These are phyloP conservation scores for Plecotus auritus DNA, from an alignment of 2,113 vertebrate species.

Conservation along the genomic window DNA sequence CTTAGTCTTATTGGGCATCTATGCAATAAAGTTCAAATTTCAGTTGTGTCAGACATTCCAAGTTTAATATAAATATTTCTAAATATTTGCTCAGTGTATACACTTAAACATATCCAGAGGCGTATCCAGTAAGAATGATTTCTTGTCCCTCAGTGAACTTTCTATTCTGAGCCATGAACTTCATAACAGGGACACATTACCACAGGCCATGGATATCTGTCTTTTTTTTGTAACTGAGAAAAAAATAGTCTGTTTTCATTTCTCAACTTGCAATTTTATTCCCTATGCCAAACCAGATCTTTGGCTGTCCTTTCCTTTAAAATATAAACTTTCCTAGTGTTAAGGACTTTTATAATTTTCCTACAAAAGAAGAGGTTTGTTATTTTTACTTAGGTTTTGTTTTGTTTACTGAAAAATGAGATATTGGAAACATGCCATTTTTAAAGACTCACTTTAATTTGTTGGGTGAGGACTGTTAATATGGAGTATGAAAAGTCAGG, in stretches of 20 bases:
- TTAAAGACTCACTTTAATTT: constrained; percentile 28
- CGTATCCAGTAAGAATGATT: not conserved
- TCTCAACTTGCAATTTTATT: not conserved
- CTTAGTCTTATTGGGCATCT: not conserved
- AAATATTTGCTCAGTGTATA: not conserved
- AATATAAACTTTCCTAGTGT: not conserved
- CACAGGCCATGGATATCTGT: not conserved
- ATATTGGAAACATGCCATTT: not conserved
- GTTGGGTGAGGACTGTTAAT: not conserved
- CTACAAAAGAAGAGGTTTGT: not conserved
- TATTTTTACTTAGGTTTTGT: not conserved
- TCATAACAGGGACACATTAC: not conserved
- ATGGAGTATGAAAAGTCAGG: not conserved
- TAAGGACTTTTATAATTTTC: not conserved
- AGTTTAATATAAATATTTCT: not conserved
- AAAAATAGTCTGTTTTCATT: not conserved
- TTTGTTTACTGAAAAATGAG: not conserved
- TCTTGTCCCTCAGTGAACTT: not conserved
- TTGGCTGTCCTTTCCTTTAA: constrained; percentile 4
- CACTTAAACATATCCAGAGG: not conserved
- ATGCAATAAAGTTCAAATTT: not conserved
- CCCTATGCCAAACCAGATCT: not conserved
- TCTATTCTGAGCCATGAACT: not conserved
- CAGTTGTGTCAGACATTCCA: not conserved
- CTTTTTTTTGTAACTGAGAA: not conserved